These are phyloP conservation scores for Amiota minor DNA, from an alignment of 2,888 invertebrate genomes.

Conservation along the genomic window DNA sequence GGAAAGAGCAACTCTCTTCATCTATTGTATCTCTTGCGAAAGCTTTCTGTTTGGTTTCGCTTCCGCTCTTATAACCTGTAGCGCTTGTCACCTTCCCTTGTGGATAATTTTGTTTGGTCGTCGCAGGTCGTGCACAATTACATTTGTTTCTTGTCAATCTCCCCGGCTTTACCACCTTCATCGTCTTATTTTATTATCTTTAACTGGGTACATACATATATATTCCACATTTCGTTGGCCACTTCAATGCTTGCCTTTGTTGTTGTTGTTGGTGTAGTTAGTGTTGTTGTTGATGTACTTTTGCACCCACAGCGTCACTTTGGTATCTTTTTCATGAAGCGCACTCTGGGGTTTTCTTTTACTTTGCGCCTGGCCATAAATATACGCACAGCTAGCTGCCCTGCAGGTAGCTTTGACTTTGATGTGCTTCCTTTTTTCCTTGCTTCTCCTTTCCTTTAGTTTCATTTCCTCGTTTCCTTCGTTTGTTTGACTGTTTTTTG, in stretches of 20 bases:
- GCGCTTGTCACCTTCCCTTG: background rate
- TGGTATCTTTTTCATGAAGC: constrained; percentile 3
- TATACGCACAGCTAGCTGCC: background rate
- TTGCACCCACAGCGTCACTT: background rate
- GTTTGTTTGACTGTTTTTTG: constrained; percentile 1
- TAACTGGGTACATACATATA: too few relatives aligned
- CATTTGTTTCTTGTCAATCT: background rate
- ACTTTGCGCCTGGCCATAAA: constrained; percentile 7
- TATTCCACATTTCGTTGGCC: background rate
- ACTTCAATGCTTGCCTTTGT: background rate
- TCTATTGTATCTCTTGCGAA: too few relatives aligned
- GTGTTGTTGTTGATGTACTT: background rate
- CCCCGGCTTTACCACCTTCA: background rate
- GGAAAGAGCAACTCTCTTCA: too few relatives aligned
- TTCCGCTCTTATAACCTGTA: constrained; percentile 1
- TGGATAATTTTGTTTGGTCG: constrained; percentile 3
- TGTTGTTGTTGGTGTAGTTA: background rate
- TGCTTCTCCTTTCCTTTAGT: background rate
- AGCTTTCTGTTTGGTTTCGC: background rate
- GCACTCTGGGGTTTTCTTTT: constrained; percentile 8
- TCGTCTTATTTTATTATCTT: too few relatives aligned
- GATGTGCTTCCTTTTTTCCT: constrained; percentile 12
- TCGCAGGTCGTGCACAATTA: constrained; percentile 22
- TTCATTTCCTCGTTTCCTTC: background rate
- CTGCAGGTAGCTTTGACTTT: constrained; percentile 33